Base-by-base conservation (phyloP, 2,113 vertebrate genomes). In the Aegotheles bennettii region DNA sequence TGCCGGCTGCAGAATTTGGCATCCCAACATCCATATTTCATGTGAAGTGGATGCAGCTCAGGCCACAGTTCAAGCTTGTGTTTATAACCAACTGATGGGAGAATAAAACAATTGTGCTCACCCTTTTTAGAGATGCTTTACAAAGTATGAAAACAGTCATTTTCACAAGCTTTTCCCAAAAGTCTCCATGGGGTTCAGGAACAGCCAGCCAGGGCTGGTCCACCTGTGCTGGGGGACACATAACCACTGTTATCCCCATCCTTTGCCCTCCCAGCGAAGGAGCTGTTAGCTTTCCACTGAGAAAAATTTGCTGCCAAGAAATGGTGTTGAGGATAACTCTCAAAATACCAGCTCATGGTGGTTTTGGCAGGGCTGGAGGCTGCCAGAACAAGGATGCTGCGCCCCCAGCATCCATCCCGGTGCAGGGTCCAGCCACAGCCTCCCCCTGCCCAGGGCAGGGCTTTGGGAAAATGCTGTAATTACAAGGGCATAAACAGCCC, bases 381-480 rank as follows among this genome's bases (percentile, higher is more conserved):
- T 86, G 76, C 17, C 0, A 0, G 20, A 5, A 9, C 33, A 9
- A 36, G 81, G 87, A 38, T 42, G 26, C 82, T 21, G 24, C 28
- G 42, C 35, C 38, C 84, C 33, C 48, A 64, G 12, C 7, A 3
- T 14, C 80, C 2, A 1, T 12, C 40, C 81, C 1, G 2, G 35
- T 0, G 2, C 2, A 0, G n/a, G 19, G 42, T 63, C 75, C 69
- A 13, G 11, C 50, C 5, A 1, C 64, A 51, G 8, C 42, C n/a
- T 59, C 54, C 48, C 51, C 54, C 0, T 9, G 47, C 80, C 84
- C 75, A 9, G 71, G 59, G 54, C 67, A 64, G 71, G 29, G 35
- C 29, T 64, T 7, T 28, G 70, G 70, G 67, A 38, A 79, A 84
- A 6, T 13, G 4, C 56, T 2, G 0, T 2, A 4, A 21, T 13